Conservation (phyloP, 2,888 invertebrate species). For the Epirrhoe alternata region DNA sequence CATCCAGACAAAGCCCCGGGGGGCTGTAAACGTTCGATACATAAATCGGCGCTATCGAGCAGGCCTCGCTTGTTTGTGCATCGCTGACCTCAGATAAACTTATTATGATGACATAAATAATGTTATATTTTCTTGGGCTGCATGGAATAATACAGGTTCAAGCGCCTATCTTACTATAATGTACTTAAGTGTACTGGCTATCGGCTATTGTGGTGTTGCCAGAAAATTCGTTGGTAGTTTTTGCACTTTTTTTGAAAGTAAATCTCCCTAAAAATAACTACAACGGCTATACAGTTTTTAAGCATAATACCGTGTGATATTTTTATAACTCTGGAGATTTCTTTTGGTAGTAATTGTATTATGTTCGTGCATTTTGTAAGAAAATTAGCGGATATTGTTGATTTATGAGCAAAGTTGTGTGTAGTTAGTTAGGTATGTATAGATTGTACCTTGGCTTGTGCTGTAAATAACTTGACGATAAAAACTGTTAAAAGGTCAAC, state of each 20-base stretch:
- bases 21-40: constrained; percentile 55
- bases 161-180: constrained; percentile 39
- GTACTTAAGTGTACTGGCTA: constrained; percentile 38
- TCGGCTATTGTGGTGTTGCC: constrained; percentile 16
- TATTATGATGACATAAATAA: constrained; percentile 81
- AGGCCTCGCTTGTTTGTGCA: constrained; percentile 68
- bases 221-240: constrained; percentile 17
- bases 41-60: constrained; percentile 51
- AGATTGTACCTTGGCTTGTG: no score
- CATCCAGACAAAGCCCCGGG: constrained; percentile 49
- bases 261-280: not conserved
- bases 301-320: no score
- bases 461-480: no score
- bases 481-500: no score
- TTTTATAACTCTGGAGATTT: no score
- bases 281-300: no score
- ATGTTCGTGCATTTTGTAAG: no score
- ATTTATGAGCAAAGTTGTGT: no score
- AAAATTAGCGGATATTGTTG: no score
- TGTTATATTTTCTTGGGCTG: constrained; percentile 51
- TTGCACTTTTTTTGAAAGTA: no score
- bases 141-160: constrained; percentile 77
- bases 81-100: constrained; percentile 77
- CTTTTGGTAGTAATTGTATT: no score
- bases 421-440: no score